These are phyloP conservation scores for Cistogaster globosa DNA, from an alignment of 2,888 invertebrate species.

Conservation along the genomic window DNA sequence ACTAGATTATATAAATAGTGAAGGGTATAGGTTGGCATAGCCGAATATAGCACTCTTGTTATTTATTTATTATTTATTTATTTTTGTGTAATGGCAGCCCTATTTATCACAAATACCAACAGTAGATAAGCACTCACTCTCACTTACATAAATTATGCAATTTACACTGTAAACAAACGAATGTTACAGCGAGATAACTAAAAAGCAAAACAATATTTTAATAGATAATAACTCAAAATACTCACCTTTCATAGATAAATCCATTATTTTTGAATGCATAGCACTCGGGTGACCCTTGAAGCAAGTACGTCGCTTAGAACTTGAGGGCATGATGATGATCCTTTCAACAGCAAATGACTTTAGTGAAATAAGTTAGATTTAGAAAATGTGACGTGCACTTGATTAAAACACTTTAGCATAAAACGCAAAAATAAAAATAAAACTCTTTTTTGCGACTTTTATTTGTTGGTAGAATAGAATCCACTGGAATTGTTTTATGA, in stretches of 20 bases:
- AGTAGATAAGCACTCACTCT: no score
- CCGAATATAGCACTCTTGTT: no score
- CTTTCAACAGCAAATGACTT: neutral
- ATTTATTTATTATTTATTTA: no score
- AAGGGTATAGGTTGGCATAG: no score
- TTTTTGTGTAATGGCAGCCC: no score
- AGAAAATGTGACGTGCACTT: conserved; percentile 5
- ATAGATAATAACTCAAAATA: conserved; percentile 15
- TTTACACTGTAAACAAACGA: no score
- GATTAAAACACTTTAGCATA: conserved; percentile 5
- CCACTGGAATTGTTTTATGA: neutral
- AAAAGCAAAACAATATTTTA: neutral
- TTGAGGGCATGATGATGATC: conserved; percentile 46
- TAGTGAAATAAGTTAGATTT: neutral
- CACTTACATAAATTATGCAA: no score
- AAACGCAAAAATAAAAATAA: conserved; percentile 1
- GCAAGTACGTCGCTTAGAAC: conserved; percentile 6
- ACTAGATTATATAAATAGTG: no score
- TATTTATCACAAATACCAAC: no score
- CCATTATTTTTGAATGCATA: conserved; percentile 76
- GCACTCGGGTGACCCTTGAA: conserved; percentile 12
- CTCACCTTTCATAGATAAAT: conserved; percentile 80
- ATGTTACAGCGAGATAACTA: neutral
- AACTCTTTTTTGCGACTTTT: conserved; percentile 7
- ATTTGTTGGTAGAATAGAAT: neutral